Base-by-base conservation (phyloP, 2,797 vertebrate genomes). In the Moxostoma hubbsi region DNA sequence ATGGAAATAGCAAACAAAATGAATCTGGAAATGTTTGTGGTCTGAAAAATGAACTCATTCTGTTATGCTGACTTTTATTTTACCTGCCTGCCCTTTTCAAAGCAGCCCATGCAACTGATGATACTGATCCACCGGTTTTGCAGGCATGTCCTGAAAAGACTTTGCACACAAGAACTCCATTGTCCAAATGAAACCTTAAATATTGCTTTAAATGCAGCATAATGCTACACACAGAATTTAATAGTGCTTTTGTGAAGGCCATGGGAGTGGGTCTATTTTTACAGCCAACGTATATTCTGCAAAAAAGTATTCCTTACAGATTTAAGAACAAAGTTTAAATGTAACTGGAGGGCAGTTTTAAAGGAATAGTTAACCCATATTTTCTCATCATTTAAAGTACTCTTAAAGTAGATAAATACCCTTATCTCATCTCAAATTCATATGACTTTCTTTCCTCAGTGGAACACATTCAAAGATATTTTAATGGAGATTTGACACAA, bases 171-270 rank as follows among this genome's bases (percentile, higher is more conserved):
- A 59, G 63, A 9, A 61, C 24, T 50, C 51, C 6, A 59, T 59
- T 45, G 13, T 68, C 16, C 61, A 18, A 53, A 4, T 51, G 55
- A 76, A 59, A 76, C 46, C 16, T 51, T 59, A 61, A 12, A 69
- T 46, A 54, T 45, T 5, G 55, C 65, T 51, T 54, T 59, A 59
- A 68, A 62, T 61, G 7, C 16, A 59, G 10, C 57, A 18, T 9
- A 18, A 3, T 5, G 4, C 18, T 24, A 49, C 50, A 68, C n/a
- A 6, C 8, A 4, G 16, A 15, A 65, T 65, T 47, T 69, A 51
- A 63, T 53, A 45, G 47, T 18, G n/a, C 24, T 68, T 77, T 77
- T 61, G 10, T 51, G 12, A n/a, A 12, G 8, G 24, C 36, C 45
- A 0, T 54, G 13, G 50, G 46, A 8, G 13, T 69, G 18, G 10